Percentiles rank a stretch among this genome's conserved stretches.
These are phyloP conservation scores for Pseudococcus longispinus DNA, from an alignment of 2,888 invertebrate genomes.

Conservation along the genomic window DNA sequence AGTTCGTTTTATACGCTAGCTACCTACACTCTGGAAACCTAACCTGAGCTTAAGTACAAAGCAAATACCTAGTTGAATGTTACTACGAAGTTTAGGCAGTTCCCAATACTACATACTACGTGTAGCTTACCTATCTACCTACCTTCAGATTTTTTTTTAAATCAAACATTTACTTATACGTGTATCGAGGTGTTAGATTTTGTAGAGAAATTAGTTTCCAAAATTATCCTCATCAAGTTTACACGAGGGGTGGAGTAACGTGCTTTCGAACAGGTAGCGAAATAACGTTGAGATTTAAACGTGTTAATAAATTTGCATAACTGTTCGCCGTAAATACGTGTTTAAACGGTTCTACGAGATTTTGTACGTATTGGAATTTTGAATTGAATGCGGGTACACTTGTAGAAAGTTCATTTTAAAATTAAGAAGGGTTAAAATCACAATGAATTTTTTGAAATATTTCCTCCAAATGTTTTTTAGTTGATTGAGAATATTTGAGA, in stretches of 20 bases:
- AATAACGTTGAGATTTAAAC: neutral
- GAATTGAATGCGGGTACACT: no score
- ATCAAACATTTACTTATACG: neutral
- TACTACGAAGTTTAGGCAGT: slow-evolving; percentile 35
- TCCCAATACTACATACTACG: neutral
- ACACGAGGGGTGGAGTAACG: neutral
- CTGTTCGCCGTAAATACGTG: neutral
- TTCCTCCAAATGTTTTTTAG: no score
- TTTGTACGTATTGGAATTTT: no score
- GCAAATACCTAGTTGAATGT: slow-evolving; percentile 26
- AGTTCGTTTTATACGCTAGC: slow-evolving; percentile 40
- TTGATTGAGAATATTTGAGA: no score
- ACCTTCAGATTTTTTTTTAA: neutral
- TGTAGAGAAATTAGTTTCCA: neutral
- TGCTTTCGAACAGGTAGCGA: neutral
- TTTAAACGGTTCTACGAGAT: neutral
- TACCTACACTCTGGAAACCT: neutral
- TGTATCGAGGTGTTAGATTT: neutral
- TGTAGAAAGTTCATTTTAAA: no score
- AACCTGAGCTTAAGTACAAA: slow-evolving; percentile 41
- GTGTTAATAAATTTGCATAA: neutral
- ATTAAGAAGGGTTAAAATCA: no score
- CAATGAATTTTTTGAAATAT: no score
- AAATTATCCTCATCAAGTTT: neutral
- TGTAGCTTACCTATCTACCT: neutral